Evolutionary conservation across 2,797 vertebrate species (phyloP).

Genomic region (Dryobates pubescens): DNA sequence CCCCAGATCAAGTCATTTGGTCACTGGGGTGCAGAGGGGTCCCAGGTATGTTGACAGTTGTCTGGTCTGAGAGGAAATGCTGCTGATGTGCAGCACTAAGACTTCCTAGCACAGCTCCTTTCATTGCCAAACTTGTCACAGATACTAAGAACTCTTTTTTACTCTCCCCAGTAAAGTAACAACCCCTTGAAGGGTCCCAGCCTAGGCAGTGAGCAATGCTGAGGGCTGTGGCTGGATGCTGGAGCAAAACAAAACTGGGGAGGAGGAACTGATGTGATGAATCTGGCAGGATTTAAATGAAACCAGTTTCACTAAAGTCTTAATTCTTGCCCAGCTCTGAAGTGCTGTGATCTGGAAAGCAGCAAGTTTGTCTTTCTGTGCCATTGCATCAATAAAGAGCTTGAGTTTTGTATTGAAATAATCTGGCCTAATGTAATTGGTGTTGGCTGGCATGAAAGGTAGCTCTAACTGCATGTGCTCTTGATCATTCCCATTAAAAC

Average conservation of each 20-base stretch:
- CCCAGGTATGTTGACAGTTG: not conserved
- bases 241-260: not conserved
- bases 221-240: not conserved
- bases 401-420: slow-evolving; percentile 20
- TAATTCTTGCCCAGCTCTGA: not conserved
- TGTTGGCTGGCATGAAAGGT: slow-evolving; percentile 13
- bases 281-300: not conserved
- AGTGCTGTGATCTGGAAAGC: slow-evolving; percentile 7
- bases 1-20: not conserved
- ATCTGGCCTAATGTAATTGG: slow-evolving; percentile 23
- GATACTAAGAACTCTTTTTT: not conserved
- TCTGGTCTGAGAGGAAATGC: not conserved
- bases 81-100: not conserved
- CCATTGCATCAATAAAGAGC: not conserved
- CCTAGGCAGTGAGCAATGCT: not conserved
- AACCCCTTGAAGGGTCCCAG: not conserved
- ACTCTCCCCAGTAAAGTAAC: not conserved
- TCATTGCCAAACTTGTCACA: not conserved
- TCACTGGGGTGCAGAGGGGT: not conserved
- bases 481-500: slow-evolving; percentile 42
- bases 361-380: slow-evolving; percentile 9
- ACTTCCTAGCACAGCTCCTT: not conserved
- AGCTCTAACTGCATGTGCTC: slow-evolving; percentile 13
- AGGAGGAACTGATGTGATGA: not conserved
- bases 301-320: not conserved